Evolutionary conservation across 1,140 invertebrate species (phyloP).

Genomic region (Dolichoris vasculosae): DNA sequence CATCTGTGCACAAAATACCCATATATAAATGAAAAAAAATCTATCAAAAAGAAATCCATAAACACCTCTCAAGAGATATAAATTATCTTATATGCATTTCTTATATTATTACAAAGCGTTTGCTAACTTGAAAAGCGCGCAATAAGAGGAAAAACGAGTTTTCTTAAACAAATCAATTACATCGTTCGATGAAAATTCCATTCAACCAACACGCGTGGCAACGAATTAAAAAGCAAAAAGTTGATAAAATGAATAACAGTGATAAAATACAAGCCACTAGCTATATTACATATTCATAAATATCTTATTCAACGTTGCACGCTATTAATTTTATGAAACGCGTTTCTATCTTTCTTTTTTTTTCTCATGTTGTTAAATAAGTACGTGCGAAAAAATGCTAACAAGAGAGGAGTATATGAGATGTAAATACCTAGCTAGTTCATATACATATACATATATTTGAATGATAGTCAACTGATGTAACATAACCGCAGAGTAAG

Average conservation of each 20-base stretch:
- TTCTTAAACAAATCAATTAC: conserved; percentile 43
- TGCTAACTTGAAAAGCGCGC: too few species aligned
- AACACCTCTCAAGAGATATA: too few species aligned
- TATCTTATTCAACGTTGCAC: not conserved
- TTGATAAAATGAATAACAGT: conserved; percentile 6
- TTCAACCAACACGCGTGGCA: not conserved
- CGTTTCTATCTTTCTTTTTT: not conserved
- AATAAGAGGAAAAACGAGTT: conserved; percentile 5
- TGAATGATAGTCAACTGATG: conserved; percentile 22
- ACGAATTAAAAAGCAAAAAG: not conserved
- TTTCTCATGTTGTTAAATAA: not conserved
- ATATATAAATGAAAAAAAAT: too few species aligned
- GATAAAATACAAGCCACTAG: not conserved
- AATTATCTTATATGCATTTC: too few species aligned
- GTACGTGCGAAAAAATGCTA: conserved; percentile 31
- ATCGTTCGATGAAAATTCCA: conserved; percentile 26
- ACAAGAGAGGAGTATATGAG: conserved; percentile 6
- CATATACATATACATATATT: too few species aligned
- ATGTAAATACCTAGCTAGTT: too few species aligned
- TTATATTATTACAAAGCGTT: too few species aligned
- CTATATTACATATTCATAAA: conserved; percentile 32
- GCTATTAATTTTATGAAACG: conserved; percentile 17
- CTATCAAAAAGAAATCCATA: too few species aligned
- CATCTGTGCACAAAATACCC: too few species aligned
- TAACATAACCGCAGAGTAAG: not conserved